Conservation (phyloP, 2,113 vertebrate genomes). For the Tretioscincus oriximinensis region DNA sequence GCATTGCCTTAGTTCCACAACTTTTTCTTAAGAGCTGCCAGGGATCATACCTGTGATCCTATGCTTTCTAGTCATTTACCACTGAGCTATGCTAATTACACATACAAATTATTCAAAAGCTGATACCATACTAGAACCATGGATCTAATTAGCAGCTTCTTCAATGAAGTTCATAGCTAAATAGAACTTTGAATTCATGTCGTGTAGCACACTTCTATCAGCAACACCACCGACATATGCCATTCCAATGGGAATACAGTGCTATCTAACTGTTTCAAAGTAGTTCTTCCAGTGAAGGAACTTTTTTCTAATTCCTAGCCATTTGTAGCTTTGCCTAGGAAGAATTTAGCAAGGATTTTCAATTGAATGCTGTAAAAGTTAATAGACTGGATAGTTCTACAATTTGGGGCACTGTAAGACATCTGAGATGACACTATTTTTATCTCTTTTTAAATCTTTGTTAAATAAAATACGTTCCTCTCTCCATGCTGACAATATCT, state of each 20-base stretch:
- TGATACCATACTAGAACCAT: no score
- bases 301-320: not conserved
- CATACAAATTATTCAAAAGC: no score
- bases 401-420: not conserved
- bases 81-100: no score
- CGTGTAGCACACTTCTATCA: not conserved
- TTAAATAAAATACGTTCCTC: not conserved
- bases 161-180: not conserved
- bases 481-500: constrained; percentile 29
- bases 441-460: constrained; percentile 5
- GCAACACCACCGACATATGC: not conserved
- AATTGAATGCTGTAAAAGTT: constrained; percentile 16
- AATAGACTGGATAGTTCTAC: constrained; percentile 7
- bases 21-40: no score
- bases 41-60: no score
- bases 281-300: not conserved
- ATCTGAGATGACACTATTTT: constrained; percentile 19
- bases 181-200: not conserved
- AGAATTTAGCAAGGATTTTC: not conserved
- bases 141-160: not conserved
- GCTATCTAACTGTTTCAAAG: not conserved
- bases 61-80: no score
- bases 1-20: no score
- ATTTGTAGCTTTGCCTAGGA: not conserved
- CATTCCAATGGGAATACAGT: not conserved